A percentile compares a stretch with the other conserved stretches of the same genome.
phyloP scores from a whole-genome alignment of 2,888 invertebrate species.

The Drosophila rubida region DNA sequence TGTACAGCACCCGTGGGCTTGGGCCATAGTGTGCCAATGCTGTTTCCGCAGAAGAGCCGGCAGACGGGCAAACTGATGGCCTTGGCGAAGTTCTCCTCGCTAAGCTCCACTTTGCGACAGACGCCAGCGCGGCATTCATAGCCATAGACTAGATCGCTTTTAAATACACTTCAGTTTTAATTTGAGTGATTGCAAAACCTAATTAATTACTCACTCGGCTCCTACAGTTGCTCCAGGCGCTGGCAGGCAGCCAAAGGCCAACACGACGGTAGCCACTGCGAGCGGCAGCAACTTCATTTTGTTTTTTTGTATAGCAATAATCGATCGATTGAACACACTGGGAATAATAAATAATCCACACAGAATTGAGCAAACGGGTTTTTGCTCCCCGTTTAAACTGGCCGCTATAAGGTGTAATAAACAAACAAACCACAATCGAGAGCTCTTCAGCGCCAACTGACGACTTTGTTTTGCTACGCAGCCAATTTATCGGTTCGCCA shows the following conservation, averaged over 20 bases:
- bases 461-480: constrained; percentile 36
- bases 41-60: constrained; percentile 85
- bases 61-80: constrained; percentile 85
- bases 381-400: constrained; percentile 7
- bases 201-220: constrained; percentile 49
- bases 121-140: constrained; percentile 80
- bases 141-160: constrained; percentile 79
- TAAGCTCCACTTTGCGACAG: constrained; percentile 82
- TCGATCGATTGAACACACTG: constrained; percentile 13
- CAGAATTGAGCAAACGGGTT: constrained; percentile 53
- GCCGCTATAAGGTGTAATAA: background rate
- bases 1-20: constrained; percentile 85
- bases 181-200: background rate
- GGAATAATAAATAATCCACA: constrained; percentile 41
- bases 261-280: constrained; percentile 36
- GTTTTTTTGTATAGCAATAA: constrained; percentile 5
- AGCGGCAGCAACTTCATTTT: constrained; percentile 49
- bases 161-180: background rate
- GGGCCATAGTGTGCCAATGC: constrained; percentile 85
- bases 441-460: constrained; percentile 45
- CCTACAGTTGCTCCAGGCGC: constrained; percentile 37
- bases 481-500: constrained; percentile 58
- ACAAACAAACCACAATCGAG: constrained; percentile 31
- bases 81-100: constrained; percentile 76
- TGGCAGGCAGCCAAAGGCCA: constrained; percentile 55